Percentiles rank a stretch among this genome's conserved stretches.
phyloP scores from a whole-genome alignment of 2,113 vertebrate genomes.

The Nyctereutes procyonoides region DNA sequence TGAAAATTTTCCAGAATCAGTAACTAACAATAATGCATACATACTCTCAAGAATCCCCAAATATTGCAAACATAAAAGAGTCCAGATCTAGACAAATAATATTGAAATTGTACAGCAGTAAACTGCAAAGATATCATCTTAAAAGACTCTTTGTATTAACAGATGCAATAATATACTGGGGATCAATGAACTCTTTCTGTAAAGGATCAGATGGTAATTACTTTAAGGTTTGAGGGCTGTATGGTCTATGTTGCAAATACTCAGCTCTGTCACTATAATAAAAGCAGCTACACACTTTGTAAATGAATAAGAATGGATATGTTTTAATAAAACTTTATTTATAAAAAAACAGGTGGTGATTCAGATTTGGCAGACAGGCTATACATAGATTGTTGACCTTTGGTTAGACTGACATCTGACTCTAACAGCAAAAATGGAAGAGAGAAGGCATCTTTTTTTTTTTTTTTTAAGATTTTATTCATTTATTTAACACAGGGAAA shows the following conservation, averaged over 20 bases:
- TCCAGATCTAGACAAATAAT: neutral
- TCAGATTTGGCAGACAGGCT: neutral
- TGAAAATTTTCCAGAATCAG: neutral
- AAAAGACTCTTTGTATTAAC: neutral
- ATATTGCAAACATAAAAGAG: neutral
- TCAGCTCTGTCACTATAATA: neutral
- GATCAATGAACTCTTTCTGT: neutral
- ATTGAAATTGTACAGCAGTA: neutral
- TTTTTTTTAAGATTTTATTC: no score
- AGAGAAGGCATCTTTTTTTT: neutral
- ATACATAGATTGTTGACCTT: neutral
- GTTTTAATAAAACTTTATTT: constrained; percentile 55
- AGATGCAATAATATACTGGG: neutral
- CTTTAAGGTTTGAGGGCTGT: neutral
- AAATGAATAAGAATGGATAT: constrained; percentile 19
- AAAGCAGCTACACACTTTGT: neutral
- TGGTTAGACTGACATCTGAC: constrained; percentile 35
- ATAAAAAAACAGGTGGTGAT: neutral
- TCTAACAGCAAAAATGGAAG: constrained; percentile 36
- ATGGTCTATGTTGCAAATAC: neutral
- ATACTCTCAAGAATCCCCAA: neutral
- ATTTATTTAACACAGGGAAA: no score
- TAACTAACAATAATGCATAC: neutral
- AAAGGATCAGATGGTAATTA: neutral
- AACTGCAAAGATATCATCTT: neutral